These are phyloP conservation scores for Rhingia rostrata DNA, from an alignment of 2,888 invertebrate species.

Conservation along the genomic window DNA sequence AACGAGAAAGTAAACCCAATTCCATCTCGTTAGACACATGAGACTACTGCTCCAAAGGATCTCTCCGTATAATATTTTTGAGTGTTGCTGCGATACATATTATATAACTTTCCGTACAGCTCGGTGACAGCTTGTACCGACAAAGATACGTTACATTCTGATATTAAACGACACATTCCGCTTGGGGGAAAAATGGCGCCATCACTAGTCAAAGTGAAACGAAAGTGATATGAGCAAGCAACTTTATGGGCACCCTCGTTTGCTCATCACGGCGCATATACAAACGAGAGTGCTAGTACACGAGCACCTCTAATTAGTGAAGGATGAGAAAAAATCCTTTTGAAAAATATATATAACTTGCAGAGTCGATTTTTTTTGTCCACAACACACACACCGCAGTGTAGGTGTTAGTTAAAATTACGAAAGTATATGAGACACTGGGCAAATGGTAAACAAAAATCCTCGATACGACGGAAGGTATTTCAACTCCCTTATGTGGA, in stretches of 20 bases:
- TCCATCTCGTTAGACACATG: constrained; percentile 30
- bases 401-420: constrained; percentile 1
- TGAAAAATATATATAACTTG: constrained; percentile 19
- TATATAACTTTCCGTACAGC: not conserved
- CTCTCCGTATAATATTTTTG: not conserved
- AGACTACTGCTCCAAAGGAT: constrained; percentile 25
- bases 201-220: constrained; percentile 43
- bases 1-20: constrained; percentile 27
- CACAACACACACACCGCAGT: not conserved
- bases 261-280: constrained; percentile 34
- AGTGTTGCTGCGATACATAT: not conserved
- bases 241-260: constrained; percentile 34
- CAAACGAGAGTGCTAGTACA: constrained; percentile 4
- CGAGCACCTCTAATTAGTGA: constrained; percentile 53
- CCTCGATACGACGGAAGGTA: constrained; percentile 28
- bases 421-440: constrained; percentile 5
- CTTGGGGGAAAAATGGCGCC: constrained; percentile 36
- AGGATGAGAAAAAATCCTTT: constrained; percentile 42
- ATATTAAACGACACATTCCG: constrained; percentile 39
- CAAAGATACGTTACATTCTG: constrained; percentile 43
- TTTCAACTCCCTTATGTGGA: constrained; percentile 6
- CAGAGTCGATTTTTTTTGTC: not conserved
- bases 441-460: constrained; percentile 16
- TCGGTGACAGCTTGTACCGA: constrained; percentile 4
- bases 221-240: constrained; percentile 62